Base-by-base conservation (phyloP, 2,797 vertebrate species). In the Pempheris klunzingeri region DNA sequence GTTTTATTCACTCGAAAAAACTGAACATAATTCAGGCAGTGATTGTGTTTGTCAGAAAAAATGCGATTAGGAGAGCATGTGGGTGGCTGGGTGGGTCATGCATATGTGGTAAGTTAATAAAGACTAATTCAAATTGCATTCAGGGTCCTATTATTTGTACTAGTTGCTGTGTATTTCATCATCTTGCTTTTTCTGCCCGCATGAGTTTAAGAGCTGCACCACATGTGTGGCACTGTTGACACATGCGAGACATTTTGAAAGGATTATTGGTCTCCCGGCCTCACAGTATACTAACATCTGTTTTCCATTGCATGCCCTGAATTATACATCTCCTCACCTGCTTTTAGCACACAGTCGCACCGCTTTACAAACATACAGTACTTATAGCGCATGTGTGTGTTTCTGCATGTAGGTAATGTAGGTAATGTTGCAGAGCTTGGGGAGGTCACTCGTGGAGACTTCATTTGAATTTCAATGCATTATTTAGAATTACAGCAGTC, bases 241-340 rank as follows among this genome's bases (percentile, higher is more conserved):
- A 68, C 66, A 77, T 80, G 49, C 1, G 20, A 77, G 60, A 44
- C 55, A 57, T 52, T 55, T 43, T 26, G 57, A 55, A 53, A 26
- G 69, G 55, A 79, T 85, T 78, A 72, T 52, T 61, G 34, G 57
- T 77, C 63, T 67, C 41, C 41, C 61, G 34, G 8, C 53, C 76
- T 80, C 34, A 10, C 62, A 18, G 64, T 52, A 38, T 39, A 70
- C 79, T 46, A 34, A 81, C 85, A 85, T 91, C 80, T 89, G 88
- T 86, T 86, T 87, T 76, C 83, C 54, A 70, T 83, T 28, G 67
- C 61, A 15, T 1, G 63, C 28, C 66, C 7, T 90, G 39, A 81
- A 82, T 86, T 66, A 86, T 88, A 71, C 3, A 85, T 86, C 53
- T 58, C 28, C 69, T 85, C 85, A 83, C 79, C 85, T 90, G 81